Evolutionary conservation across 2,113 vertebrate genomes (phyloP).

Genomic region (Tragelaphus scriptus): DNA sequence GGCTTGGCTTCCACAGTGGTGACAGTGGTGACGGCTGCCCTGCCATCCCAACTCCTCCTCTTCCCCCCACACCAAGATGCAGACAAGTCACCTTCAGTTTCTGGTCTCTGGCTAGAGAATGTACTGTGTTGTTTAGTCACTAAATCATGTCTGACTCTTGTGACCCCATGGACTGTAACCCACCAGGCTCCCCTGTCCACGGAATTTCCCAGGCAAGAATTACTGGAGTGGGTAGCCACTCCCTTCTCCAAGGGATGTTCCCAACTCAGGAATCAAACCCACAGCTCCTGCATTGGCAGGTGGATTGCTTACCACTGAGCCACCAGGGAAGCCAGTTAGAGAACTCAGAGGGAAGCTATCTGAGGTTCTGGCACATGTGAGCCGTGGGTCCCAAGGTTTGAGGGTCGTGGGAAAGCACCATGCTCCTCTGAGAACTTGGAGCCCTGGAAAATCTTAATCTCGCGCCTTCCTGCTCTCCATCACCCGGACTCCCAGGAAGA

Average conservation of each 20-base stretch:
- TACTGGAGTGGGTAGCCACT: neutral
- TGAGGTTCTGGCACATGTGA: neutral
- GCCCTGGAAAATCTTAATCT: neutral
- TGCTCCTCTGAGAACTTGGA: neutral
- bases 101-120: neutral
- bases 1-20: rapidly evolving
- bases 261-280: neutral
- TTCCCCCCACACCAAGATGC: neutral
- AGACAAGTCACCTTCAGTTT: rapidly evolving
- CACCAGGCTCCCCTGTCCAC: neutral
- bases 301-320: neutral
- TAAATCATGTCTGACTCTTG: neutral
- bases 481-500: neutral
- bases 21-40: neutral
- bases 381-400: rapidly evolving
- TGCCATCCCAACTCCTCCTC: rapidly evolving
- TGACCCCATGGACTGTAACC: neutral
- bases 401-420: neutral
- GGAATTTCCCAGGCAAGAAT: neutral
- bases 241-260: neutral
- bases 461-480: neutral
- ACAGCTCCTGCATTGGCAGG: neutral
- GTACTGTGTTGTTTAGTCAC: neutral
- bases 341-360: neutral
- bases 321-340: neutral